Evolutionary conservation across 2,797 vertebrate species (phyloP).

Genomic region (Cossypha heuglini): DNA sequence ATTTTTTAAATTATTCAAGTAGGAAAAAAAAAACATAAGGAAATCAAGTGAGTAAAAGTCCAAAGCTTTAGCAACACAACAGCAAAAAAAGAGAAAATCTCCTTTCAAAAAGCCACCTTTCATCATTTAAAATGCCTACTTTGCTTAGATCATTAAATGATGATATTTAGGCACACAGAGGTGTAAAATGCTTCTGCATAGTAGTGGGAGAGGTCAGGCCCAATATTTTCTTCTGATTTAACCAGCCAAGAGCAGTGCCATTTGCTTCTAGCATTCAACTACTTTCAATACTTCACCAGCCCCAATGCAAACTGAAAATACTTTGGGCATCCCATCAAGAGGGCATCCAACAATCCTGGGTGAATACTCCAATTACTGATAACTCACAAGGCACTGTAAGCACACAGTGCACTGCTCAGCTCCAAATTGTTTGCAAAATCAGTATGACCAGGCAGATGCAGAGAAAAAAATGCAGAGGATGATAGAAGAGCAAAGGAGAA

Average conservation of each 20-base stretch:
- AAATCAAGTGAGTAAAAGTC: background rate
- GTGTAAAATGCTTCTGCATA: background rate
- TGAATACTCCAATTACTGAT: background rate
- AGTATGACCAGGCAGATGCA: background rate
- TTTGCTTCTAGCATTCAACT: background rate
- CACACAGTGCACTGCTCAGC: fast-evolving
- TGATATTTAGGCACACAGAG: background rate
- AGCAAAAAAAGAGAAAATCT: background rate
- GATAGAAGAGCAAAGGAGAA: background rate
- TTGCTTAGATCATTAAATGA: background rate
- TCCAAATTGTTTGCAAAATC: background rate
- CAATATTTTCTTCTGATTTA: background rate
- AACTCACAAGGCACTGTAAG: background rate
- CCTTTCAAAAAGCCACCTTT: background rate
- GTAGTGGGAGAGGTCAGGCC: background rate
- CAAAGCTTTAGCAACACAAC: background rate
- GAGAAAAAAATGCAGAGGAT: background rate
- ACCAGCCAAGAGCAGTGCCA: background rate
- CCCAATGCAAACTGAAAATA: background rate
- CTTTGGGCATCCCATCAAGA: background rate
- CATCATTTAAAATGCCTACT: background rate
- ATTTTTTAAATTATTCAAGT: background rate
- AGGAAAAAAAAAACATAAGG: background rate
- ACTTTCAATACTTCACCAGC: background rate
- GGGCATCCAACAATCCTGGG: background rate